phyloP scores from a whole-genome alignment of 2,888 invertebrate genomes.

The Cephus runcator region DNA sequence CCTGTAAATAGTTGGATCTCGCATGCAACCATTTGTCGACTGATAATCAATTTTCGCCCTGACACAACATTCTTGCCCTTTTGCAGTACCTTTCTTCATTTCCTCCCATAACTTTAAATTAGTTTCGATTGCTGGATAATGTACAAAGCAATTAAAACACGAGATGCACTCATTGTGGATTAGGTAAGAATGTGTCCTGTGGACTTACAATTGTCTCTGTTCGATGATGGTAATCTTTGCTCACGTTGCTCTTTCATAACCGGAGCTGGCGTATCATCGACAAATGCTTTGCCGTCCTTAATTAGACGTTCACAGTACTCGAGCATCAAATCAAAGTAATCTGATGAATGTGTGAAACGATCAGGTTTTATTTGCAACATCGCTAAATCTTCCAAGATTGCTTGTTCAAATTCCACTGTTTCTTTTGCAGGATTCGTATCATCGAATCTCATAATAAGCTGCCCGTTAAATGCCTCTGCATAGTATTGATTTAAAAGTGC shows the following conservation, averaged over 20 bases:
- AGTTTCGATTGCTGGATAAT: conserved; percentile 76
- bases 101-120: conserved; percentile 93
- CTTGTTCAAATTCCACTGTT: conserved; percentile 95
- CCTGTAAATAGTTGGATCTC: conserved; percentile 98
- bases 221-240: conserved; percentile 84
- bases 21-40: conserved; percentile 94
- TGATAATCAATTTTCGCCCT: conserved; percentile 98
- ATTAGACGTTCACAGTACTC: conserved; percentile 88
- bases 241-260: conserved; percentile 96
- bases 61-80: conserved; percentile 91
- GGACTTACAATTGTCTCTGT: conserved; percentile 83
- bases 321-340: conserved; percentile 94
- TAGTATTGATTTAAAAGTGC: conserved; percentile 98
- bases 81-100: conserved; percentile 86
- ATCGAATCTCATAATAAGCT: conserved; percentile 97
- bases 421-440: conserved; percentile 99
- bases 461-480: conserved; percentile 90
- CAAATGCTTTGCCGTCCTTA: conserved; percentile 91
- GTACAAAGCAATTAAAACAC: background rate
- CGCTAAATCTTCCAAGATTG: conserved; percentile 92
- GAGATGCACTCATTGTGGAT: background rate
- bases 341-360: conserved; percentile 92
- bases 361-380: conserved; percentile 94
- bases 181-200: background rate
- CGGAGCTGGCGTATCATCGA: conserved; percentile 95